A percentile compares a stretch with the other conserved stretches of the same genome.
These are phyloP conservation scores for Palaemon carinicauda DNA, from an alignment of 1,140 invertebrate genomes.

Conservation along the genomic window DNA sequence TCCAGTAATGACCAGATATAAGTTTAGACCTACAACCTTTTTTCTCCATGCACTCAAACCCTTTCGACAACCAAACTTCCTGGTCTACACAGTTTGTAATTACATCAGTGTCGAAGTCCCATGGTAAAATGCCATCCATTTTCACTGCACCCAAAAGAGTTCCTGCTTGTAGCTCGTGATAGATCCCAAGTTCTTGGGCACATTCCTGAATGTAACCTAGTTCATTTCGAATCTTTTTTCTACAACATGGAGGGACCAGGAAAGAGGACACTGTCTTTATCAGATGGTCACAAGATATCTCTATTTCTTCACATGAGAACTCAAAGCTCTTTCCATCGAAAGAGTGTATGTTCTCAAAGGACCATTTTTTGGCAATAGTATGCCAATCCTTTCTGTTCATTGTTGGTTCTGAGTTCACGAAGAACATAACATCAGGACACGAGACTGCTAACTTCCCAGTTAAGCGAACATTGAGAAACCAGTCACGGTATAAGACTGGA, in stretches of 20 bases:
- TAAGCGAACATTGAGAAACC: conserved; percentile 61
- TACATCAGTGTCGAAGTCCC: conserved; percentile 63
- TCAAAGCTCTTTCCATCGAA: conserved; percentile 30
- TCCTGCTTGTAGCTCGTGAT: conserved; percentile 62
- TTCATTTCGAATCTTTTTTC: conserved; percentile 48
- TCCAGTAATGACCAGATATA: conserved; percentile 38
- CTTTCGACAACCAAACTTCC: conserved; percentile 38
- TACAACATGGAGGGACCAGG: conserved; percentile 59
- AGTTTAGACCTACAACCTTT: conserved; percentile 17
- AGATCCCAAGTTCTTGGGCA: conserved; percentile 38
- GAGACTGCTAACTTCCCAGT: conserved; percentile 49
- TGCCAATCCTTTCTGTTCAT: conserved; percentile 41
- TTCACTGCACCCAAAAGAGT: conserved; percentile 63
- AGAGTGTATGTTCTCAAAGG: conserved; percentile 47
- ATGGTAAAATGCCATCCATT: conserved; percentile 61
- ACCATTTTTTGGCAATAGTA: conserved; percentile 55
- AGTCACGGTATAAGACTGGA: conserved; percentile 61
- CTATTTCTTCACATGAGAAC: conserved; percentile 59
- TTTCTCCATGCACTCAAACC: background rate
- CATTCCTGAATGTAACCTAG: conserved; percentile 48
- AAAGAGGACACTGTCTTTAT: conserved; percentile 20
- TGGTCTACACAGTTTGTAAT: conserved; percentile 45
- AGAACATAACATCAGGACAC: conserved; percentile 63
- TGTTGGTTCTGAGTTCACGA: conserved; percentile 34
- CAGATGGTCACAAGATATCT: conserved; percentile 49